These are phyloP conservation scores for Microcaecilia unicolor DNA, from an alignment of 2,797 vertebrate species.

Conservation along the genomic window DNA sequence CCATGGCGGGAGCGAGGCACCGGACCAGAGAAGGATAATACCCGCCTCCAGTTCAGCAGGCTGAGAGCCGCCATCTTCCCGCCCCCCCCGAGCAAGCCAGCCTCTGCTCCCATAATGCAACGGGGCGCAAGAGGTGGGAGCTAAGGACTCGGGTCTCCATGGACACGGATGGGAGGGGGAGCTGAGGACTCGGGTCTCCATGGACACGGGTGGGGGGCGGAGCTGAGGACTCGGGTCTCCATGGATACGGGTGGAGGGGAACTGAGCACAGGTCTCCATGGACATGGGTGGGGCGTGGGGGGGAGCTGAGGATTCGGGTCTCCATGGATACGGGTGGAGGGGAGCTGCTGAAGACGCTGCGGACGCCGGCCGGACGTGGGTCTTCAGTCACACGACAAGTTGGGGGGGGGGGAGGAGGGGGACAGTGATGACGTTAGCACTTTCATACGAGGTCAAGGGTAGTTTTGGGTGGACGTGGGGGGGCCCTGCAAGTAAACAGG, in stretches of 20 bases:
- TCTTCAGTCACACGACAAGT: too few species aligned
- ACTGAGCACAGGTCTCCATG: slow-evolving; percentile 2
- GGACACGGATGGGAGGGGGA: slow-evolving; percentile 10
- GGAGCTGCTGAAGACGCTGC: too few species aligned
- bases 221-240: background rate
- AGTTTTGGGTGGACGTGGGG: too few species aligned
- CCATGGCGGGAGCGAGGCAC: slow-evolving; percentile 84
- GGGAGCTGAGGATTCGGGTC: background rate
- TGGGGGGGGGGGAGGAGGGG: too few species aligned
- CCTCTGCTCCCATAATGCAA: slow-evolving; percentile 56
- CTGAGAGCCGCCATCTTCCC: slow-evolving; percentile 32
- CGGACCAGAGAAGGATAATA: slow-evolving; percentile 77
- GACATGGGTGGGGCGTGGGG: slow-evolving; percentile 1
- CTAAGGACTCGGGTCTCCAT: slow-evolving; percentile 1
- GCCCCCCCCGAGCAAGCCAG: slow-evolving; percentile 48
- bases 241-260: slow-evolving; percentile 14
- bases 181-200: slow-evolving; percentile 1
- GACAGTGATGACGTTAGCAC: too few species aligned
- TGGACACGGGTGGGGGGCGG: slow-evolving; percentile 6
- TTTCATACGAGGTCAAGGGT: too few species aligned
- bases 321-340: slow-evolving; percentile 12
- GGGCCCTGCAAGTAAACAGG: too few species aligned
- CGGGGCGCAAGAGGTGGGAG: slow-evolving; percentile 12
- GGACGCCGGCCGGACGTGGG: too few species aligned
- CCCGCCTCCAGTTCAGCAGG: slow-evolving; percentile 69